Conservation (phyloP, 2,797 vertebrate genomes). For the Silurus aristotelis region DNA sequence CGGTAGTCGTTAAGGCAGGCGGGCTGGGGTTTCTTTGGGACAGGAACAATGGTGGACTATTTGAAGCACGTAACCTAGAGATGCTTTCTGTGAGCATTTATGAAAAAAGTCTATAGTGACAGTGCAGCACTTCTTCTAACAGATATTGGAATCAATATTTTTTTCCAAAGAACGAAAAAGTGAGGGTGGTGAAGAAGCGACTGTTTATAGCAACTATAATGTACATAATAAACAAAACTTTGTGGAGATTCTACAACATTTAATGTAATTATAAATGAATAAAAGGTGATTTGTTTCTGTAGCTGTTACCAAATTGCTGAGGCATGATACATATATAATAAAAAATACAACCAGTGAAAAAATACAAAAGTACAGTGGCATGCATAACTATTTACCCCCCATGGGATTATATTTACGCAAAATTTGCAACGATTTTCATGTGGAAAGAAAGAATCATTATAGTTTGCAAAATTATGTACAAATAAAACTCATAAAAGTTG, state of each 20-base stretch:
- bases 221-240: neutral
- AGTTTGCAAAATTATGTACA: neutral
- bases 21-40: no score
- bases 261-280: neutral
- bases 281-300: neutral
- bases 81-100: neutral
- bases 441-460: neutral
- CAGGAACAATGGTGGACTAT: no score
- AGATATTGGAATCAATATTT: neutral
- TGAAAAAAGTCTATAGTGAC: neutral
- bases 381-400: neutral
- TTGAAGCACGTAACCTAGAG: no score
- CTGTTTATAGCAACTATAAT: neutral
- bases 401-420: neutral
- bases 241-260: neutral
- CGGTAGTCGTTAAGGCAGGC: no score
- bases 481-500: constrained; percentile 1
- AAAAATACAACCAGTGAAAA: neutral
- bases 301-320: neutral
- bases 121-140: neutral
- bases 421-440: neutral
- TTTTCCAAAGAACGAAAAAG: neutral
- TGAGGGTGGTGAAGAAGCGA: neutral
- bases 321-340: neutral
- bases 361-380: neutral